These are phyloP conservation scores for Meloidogyne hapla DNA, from an alignment of 1,140 invertebrate genomes.

Conservation along the genomic window DNA sequence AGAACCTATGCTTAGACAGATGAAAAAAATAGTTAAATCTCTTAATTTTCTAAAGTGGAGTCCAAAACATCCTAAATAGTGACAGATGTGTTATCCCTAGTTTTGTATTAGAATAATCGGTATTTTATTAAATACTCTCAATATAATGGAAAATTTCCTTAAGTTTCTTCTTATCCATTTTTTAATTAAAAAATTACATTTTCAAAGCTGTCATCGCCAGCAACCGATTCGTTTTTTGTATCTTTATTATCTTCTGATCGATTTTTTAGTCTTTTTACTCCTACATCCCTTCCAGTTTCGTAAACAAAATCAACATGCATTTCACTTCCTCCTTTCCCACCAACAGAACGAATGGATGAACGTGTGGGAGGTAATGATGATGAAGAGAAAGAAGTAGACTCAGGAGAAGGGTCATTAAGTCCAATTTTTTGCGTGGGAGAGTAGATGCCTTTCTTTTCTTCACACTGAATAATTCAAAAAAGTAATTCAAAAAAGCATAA, in stretches of 20 bases:
- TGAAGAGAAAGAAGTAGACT: neutral
- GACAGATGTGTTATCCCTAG: too few species aligned
- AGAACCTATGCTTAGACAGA: too few species aligned
- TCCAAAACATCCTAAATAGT: too few species aligned
- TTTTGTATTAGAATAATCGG: too few species aligned
- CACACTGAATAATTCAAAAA: too few species aligned
- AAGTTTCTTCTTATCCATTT: too few species aligned
- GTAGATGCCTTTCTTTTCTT: neutral
- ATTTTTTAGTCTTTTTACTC: neutral
- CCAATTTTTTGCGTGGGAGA: neutral
- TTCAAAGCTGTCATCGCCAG: slow-evolving; percentile 1
- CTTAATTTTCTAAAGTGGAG: too few species aligned
- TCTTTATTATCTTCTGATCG: neutral
- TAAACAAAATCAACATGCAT: slow-evolving; percentile 12
- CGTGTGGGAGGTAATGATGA: neutral
- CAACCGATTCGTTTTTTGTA: neutral
- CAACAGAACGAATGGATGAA: neutral
- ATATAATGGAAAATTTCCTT: too few species aligned
- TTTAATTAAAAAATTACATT: neutral
- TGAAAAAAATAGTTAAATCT: too few species aligned
- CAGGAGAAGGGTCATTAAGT: neutral
- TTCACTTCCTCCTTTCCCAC: neutral
- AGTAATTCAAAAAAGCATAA: too few species aligned
- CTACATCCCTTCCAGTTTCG: neutral
- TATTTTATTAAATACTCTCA: too few species aligned